These are phyloP conservation scores for Nothocercus nigrocapillus DNA, from an alignment of 2,113 vertebrate species.

Conservation along the genomic window DNA sequence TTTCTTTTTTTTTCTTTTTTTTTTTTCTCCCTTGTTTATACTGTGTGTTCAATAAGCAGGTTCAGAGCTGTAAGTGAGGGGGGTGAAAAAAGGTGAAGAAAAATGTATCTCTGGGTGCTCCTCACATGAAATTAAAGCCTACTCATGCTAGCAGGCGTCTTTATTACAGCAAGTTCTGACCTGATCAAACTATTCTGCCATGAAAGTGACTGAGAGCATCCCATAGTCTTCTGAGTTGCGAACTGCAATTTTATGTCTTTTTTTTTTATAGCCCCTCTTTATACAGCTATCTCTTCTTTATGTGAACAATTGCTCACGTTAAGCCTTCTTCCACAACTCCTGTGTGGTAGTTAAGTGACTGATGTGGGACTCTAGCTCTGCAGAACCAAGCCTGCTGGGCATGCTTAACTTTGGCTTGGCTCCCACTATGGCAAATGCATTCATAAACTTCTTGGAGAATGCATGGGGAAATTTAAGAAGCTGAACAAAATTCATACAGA, in stretches of 20 bases:
- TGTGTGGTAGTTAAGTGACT: neutral
- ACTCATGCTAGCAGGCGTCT: neutral
- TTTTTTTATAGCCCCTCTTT: neutral
- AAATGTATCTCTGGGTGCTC: neutral
- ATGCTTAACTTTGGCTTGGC: neutral
- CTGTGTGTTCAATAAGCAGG: neutral
- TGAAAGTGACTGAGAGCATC: neutral
- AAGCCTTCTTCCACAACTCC: neutral
- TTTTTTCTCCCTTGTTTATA: neutral
- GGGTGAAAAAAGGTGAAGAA: neutral
- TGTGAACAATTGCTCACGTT: neutral
- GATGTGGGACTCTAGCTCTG: neutral
- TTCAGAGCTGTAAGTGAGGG: neutral
- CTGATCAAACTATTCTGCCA: neutral
- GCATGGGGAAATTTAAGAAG: neutral
- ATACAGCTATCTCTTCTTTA: neutral
- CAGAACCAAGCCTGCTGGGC: accelerated
- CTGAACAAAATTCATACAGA: neutral
- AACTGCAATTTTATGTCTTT: neutral
- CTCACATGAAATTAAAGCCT: neutral
- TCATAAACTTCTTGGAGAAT: neutral
- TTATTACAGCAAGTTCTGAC: neutral
- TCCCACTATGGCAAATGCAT: neutral
- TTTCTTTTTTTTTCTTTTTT: too few species aligned
- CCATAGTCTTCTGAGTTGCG: neutral